Evolutionary conservation across 2,888 invertebrate species (phyloP), one percentile per base, ranked within the genome.

Genomic region (Apodemia duryi): DNA sequence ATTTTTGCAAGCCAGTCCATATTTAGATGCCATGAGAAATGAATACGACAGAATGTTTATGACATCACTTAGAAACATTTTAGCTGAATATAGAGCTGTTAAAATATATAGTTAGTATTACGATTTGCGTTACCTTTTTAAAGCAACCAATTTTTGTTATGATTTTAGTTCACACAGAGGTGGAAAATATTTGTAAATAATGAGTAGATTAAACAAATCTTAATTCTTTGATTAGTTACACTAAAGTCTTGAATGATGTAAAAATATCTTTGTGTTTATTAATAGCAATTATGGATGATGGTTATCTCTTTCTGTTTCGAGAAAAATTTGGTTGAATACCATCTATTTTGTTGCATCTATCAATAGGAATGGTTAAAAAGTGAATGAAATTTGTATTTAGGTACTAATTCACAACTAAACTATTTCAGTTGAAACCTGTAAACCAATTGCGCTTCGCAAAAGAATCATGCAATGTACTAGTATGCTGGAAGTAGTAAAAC

Each of bases 11-110:
- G 85, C 86, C 6, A 91, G 91, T 70, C 90, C 88, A 0, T 91
- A 91, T 74, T 80, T 92, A 72, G 91, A 91, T 71, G 91, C 86
- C 11, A 76, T 83, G 51, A 78, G 78, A 69, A 91, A 88, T 80
- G 92, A 89, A 76, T 91, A 86, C 82, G 91, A 90, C 77, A 85
- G 91, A 72, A 84, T 90, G 72, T 86, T 90, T 74, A 91, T 92
- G 88, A 90, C 88, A 75, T 88, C 92, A 68, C 80, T 92, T 10
- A 86, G 76, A 74, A 86, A 82, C 76, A 89, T 92, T 74, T 75
- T 92, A 69, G 88, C 91, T 66, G 92, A 92, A 79, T 92, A 90
- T 71, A 86, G 91, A 72, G 91, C 91, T 67, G 83, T 91, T 35
- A 90, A 88, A 78, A 87, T 91, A 76, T 87, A 81, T 75, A 86